These are phyloP conservation scores for Streptopelia turtur DNA, from an alignment of 2,797 vertebrate species.

Conservation along the genomic window DNA sequence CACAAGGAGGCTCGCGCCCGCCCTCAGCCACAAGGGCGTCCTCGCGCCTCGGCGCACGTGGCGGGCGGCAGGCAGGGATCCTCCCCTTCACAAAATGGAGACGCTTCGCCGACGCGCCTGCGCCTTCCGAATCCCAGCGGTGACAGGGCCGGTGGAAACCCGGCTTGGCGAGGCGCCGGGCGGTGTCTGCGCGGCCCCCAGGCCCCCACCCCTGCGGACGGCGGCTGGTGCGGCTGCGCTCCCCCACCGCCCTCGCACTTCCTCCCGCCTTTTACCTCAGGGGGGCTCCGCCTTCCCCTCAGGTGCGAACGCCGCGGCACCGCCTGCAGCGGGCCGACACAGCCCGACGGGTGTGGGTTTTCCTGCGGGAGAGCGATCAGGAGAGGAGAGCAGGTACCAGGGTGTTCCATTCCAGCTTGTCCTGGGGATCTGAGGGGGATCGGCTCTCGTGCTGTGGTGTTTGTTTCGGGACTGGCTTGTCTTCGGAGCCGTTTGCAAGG, in stretches of 20 bases:
- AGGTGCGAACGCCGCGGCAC: fast-evolving
- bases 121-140: fast-evolving
- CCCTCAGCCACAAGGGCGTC: no score
- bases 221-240: no score
- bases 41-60: not conserved
- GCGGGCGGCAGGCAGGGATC: not conserved
- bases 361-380: fast-evolving
- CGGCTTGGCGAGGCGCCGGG: fast-evolving
- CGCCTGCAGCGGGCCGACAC: fast-evolving
- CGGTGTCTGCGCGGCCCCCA: fast-evolving
- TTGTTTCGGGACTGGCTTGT: not conserved
- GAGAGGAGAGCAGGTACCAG: not conserved
- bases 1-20: no score
- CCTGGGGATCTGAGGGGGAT: fast-evolving
- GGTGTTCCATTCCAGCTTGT: fast-evolving
- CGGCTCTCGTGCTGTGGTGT: fast-evolving
- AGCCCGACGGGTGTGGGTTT: fast-evolving
- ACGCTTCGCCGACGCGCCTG: fast-evolving
- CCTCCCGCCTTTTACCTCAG: fast-evolving
- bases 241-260: fast-evolving
- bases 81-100: fast-evolving
- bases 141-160: no score
- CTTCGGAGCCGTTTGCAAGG: fast-evolving
- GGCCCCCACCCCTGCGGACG: no score
- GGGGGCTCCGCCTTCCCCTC: fast-evolving